Base-by-base conservation (phyloP, 2,888 invertebrate species). In the Cosmia trapezina region DNA sequence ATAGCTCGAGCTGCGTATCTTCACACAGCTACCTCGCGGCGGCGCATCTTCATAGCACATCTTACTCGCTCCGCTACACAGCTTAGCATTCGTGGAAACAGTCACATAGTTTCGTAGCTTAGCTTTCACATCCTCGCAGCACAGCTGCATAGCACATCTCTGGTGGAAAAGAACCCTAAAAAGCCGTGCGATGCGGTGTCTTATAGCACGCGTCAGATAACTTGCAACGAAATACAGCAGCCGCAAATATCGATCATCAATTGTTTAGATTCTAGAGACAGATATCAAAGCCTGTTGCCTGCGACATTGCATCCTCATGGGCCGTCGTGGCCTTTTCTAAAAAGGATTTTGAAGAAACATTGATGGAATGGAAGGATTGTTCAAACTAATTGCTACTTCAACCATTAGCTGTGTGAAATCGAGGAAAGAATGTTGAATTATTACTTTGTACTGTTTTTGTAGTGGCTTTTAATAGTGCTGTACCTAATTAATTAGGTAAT, bases 321-420 rank as follows among this genome's bases (percentile, higher is more conserved):
- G 41, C 41, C 0, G 41, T 41, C 28, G 28, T 2, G 28, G 3
- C 37, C 37, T 37, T 4, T 37, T 37, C 37, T 37, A 37, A 37
- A 37, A 37, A 37, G 2, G 4, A 41, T 0, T 41, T 41, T 3
- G 5, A 41, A 60, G 1, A 17, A 6, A 28, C 1, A 22, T 14
- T 14, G 11, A 33, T 28, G 14, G 19, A 22, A 22, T 47, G 14
- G 9, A 43, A 59, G 49, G 12, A 60, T 43, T 28, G 41, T 22
- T 45, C n/a, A 41, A 66, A 47, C 0, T 75, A 76, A 80, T 80
- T 65, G n/a, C n/a, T 19, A 43, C 11, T 47, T 66, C 63, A 65
- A 49, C 28, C 33, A 78, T 74, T 78, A 65, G 65, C 76, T 12
- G 56, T 76, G 64, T 71, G 51, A 76, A 79, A 66, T 71, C 57